Conservation (phyloP, 1,140 invertebrate genomes). For the Temnothorax longispinosus region DNA sequence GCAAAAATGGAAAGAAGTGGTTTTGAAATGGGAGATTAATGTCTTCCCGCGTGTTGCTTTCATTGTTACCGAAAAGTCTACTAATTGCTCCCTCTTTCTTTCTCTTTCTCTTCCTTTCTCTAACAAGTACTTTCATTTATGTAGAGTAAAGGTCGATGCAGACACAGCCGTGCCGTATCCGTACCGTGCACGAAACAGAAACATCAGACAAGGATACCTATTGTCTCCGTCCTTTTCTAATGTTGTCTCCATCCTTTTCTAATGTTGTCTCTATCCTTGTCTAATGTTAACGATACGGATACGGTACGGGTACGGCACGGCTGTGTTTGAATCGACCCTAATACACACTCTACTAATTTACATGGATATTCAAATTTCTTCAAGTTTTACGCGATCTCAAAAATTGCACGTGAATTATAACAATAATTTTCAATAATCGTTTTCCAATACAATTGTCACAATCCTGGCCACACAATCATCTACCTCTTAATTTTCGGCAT, state of each 20-base stretch:
- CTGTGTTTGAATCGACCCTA: too few relatives aligned
- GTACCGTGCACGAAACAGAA: too few relatives aligned
- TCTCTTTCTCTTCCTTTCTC: background rate
- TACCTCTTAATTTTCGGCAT: background rate
- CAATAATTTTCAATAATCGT: background rate
- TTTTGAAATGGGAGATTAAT: background rate
- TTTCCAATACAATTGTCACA: background rate
- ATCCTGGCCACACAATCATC: background rate
- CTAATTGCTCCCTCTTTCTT: background rate
- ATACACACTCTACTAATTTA: background rate
- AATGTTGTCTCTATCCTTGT: too few relatives aligned
- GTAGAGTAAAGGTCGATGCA: too few relatives aligned
- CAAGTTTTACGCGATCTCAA: background rate
- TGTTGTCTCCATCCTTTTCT: too few relatives aligned
- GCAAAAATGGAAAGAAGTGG: constrained; percentile 41
- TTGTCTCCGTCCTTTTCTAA: too few relatives aligned
- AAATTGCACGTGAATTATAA: background rate
- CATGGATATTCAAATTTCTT: background rate
- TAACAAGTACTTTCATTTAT: background rate
- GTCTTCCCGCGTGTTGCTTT: background rate
- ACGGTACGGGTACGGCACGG: too few relatives aligned
- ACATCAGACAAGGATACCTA: too few relatives aligned
- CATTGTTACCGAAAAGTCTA: background rate
- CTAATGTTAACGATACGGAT: too few relatives aligned
- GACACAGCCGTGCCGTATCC: too few relatives aligned